A percentile compares a stretch with the other conserved stretches of the same genome.
Conservation (phyloP, 35 echinoderm and acorn worm genomes). For the Patiria miniata region DNA sequence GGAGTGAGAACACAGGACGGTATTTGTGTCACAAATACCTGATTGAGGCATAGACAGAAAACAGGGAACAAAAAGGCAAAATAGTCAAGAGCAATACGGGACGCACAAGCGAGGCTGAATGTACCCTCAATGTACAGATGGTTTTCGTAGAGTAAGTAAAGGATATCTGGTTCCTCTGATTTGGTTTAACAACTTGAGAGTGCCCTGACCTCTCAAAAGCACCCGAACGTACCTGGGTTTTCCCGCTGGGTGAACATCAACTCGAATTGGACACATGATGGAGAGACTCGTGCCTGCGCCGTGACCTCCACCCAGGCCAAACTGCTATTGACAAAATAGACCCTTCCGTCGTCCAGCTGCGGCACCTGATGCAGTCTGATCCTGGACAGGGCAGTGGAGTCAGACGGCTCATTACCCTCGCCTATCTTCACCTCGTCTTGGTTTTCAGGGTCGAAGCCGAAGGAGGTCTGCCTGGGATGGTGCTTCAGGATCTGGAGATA, state of each 20-base stretch:
- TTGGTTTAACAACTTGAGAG: too few species aligned
- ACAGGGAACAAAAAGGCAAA: too few species aligned
- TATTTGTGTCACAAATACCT: neutral
- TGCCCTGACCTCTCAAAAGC: too few species aligned
- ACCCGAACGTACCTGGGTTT: neutral
- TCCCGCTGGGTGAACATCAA: slow-evolving; percentile 2
- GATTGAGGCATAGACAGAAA: too few species aligned
- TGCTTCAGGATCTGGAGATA: neutral
- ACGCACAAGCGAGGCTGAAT: too few species aligned
- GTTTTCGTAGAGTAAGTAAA: too few species aligned
- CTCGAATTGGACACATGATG: neutral
- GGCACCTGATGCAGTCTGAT: neutral
- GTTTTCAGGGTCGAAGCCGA: too few species aligned
- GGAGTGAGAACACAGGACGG: neutral
- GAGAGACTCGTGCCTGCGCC: neutral
- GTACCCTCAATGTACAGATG: too few species aligned
- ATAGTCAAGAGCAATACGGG: too few species aligned
- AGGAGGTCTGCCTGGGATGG: neutral
- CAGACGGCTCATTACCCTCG: neutral
- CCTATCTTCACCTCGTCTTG: neutral
- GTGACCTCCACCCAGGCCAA: neutral
- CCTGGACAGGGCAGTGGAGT: neutral
- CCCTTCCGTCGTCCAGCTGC: neutral
- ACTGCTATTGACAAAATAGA: neutral
- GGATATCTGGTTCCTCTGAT: too few species aligned